phyloP scores from a whole-genome alignment of 1,140 invertebrate species.

The Chironomus striatipennis region DNA sequence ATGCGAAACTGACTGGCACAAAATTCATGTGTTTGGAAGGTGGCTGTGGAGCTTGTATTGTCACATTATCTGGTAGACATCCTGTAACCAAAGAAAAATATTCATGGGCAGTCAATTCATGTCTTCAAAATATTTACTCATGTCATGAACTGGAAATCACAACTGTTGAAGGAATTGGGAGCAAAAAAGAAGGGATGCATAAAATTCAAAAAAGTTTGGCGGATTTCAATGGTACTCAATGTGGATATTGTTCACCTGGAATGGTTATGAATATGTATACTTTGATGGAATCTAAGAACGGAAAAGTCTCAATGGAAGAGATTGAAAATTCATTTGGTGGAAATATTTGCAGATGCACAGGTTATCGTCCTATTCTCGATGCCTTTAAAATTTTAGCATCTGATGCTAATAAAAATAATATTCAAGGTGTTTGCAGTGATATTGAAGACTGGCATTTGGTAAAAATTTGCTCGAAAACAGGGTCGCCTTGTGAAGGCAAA shows the following conservation, averaged over 20 bases:
- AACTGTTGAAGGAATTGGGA: slow-evolving; percentile 65
- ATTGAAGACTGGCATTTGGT: slow-evolving; percentile 45
- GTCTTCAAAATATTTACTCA: slow-evolving; percentile 27
- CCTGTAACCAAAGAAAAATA: slow-evolving; percentile 39
- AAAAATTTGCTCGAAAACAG: slow-evolving; percentile 30
- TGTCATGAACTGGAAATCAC: slow-evolving; percentile 65
- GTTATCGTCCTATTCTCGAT: slow-evolving; percentile 69
- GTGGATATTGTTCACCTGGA: slow-evolving; percentile 59
- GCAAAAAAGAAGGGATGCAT: slow-evolving; percentile 54
- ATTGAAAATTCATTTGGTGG: slow-evolving; percentile 62
- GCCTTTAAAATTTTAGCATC: slow-evolving; percentile 60
- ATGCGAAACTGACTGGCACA: slow-evolving; percentile 48
- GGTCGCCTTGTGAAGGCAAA: slow-evolving; percentile 30
- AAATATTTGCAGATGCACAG: slow-evolving; percentile 74
- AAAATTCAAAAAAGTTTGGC: slow-evolving; percentile 52
- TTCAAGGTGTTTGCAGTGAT: slow-evolving; percentile 44
- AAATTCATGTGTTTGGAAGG: slow-evolving; percentile 57
- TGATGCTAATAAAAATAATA: slow-evolving; percentile 43
- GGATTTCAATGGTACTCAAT: slow-evolving; percentile 60
- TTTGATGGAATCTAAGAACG: slow-evolving; percentile 32
- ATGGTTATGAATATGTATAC: slow-evolving; percentile 68
- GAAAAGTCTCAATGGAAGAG: slow-evolving; percentile 48
- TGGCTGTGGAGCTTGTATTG: slow-evolving; percentile 58
- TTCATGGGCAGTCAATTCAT: slow-evolving; percentile 54
- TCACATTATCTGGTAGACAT: slow-evolving; percentile 43